Evolutionary conservation across 2,113 vertebrate species (phyloP).

Genomic region (Alethe diademata): DNA sequence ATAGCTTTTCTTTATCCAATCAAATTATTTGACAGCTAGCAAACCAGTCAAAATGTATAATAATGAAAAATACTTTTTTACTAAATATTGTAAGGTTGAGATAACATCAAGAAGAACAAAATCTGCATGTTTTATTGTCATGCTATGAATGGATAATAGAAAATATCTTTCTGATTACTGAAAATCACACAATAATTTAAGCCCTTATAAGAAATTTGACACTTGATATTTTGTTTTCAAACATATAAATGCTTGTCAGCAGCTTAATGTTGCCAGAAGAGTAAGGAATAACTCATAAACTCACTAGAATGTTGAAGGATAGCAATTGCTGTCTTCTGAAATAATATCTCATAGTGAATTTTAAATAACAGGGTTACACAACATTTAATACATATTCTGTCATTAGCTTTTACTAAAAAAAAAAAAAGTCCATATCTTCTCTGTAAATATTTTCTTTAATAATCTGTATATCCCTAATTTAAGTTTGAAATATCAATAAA

Average conservation of each 20-base stretch:
- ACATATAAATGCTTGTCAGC: neutral
- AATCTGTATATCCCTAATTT: neutral
- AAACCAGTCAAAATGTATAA: neutral
- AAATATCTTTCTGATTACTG: neutral
- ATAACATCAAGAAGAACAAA: neutral
- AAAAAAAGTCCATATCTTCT: neutral
- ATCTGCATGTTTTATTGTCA: neutral
- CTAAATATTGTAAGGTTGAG: neutral
- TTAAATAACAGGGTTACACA: neutral
- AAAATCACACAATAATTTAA: neutral
- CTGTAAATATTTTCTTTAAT: neutral
- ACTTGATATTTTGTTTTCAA: neutral
- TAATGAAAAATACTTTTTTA: neutral
- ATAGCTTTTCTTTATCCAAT: neutral
- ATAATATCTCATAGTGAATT: neutral
- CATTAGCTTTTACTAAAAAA: neutral
- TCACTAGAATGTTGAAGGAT: neutral
- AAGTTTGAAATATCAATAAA: slow-evolving; percentile 14
- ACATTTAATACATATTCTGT: neutral
- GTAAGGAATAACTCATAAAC: neutral
- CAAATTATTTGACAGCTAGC: neutral
- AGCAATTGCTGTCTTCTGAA: slow-evolving; percentile 3
- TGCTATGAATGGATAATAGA: neutral
- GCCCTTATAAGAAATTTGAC: neutral
- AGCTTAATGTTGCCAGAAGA: neutral